Evolutionary conservation across 2,113 vertebrate species (phyloP), one percentile per base, ranked within the genome.

Genomic region (Thamnaconus septentrionalis): DNA sequence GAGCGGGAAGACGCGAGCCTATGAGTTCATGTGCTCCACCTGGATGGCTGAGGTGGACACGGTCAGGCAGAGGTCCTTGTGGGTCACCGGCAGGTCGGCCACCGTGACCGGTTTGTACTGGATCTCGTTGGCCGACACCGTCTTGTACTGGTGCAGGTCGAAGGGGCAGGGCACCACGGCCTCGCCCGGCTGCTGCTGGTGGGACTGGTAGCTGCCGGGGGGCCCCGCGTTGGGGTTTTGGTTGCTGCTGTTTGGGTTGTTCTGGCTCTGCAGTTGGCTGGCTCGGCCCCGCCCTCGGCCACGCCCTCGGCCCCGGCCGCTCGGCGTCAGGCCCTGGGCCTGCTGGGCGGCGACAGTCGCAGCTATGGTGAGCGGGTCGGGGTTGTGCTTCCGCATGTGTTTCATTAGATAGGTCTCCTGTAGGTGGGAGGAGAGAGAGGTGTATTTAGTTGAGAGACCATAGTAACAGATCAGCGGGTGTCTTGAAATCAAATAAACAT

Each of bases 351-450:
- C 90, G 4, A 89, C 81, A 0, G 91, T 91, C 0, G 91, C 88
- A 5, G 89, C 88, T 63, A 90, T 86, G 0, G 91, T 86, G 11
- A 90, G 78, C 3, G 91, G 87, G 80, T 93, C 92, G 0, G 96
- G 95, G 91, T 98, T 98, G 92, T 98, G 97, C 92, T 98, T 98
- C 86, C 94, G 89, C 97, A 98, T 98, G 87, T 98, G 97, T 91
- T 98, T 98, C 97, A 98, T 98, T 88, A 98, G 91, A 85, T 98
- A 98, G 0, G 97, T 98, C 87, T 98, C 97, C 97, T 98, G 78
- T 6, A 53, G 48, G 18, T 47, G 42, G 59, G 0, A 59, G 78
- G 4, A 61, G n/a, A 64, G 48, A 50, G 8, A 4, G n/a, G 48
- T 31, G 18, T 31, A 31, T 31, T 31, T 31, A 31, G 18, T 31